Evolutionary conservation across 2,113 vertebrate genomes (phyloP), one percentile per base, ranked within the genome.

Genomic region (Dromas ardeola): DNA sequence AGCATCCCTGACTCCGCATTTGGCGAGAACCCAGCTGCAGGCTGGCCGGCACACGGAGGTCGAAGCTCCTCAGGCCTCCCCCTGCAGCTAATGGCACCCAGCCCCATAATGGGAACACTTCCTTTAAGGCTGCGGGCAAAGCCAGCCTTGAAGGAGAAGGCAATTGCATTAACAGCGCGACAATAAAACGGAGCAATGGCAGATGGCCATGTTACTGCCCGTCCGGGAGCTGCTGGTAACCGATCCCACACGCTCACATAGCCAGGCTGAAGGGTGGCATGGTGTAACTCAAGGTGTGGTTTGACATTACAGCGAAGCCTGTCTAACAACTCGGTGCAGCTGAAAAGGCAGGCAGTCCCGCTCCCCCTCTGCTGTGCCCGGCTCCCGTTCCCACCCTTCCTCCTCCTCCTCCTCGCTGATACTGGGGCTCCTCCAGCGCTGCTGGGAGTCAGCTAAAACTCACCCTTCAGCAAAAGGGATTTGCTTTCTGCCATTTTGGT

Each of bases 211-310:
- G 77, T 42, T 47, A 40, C 77, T 13, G 1, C 94, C 72, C 9
- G 1, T 58, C 59, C 34, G 59, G 61, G 34, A 69, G 53, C 76
- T 81, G 65, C 29, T 16, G 88, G 76, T 27, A 81, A 88, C 86
- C 13, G 1, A 5, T 66, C 88, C 88, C 86, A 69, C 67, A 2
- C 3, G 4, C 59, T 32, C 74, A 14, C 67, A 11, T 3, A 20
- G 0, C 74, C 71, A 3, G 2, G 19, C 67, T 58, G 72, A 1
- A 0, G 0, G 0, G 88, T 77, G 53, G 32, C 69, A 15, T 43
- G 50, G 25, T 62, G 88, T 29, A 88, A 86, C 80, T 66, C 76
- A 53, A 94, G 91, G 95, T 71, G 95, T 95, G 94, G 85, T 81
- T 26, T 92, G 83, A 58, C 55, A 34, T 42, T n/a, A 50, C 69